Evolutionary conservation across 23 tunicate species (phyloP).

Genomic region (Styela clava): DNA sequence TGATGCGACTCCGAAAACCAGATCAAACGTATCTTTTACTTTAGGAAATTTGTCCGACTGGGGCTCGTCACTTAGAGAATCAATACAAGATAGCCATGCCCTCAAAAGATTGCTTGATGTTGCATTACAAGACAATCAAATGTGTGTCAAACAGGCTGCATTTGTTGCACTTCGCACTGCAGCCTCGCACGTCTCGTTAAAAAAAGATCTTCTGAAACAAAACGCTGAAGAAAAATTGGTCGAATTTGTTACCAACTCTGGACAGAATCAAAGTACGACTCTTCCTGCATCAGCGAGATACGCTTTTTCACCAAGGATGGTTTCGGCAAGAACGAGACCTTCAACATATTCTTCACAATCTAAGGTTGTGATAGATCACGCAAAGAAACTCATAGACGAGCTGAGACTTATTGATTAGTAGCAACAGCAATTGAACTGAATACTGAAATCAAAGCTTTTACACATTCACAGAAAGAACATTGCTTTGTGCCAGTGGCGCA

Average conservation of each 20-base stretch:
- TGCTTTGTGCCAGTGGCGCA: too few species aligned
- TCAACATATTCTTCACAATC: neutral
- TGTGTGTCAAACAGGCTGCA: conserved; percentile 20
- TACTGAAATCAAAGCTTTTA: too few species aligned
- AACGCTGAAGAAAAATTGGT: conserved; percentile 19
- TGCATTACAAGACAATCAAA: conserved; percentile 24
- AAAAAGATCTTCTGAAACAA: conserved; percentile 11
- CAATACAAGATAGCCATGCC: neutral
- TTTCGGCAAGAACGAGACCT: conserved; percentile 20
- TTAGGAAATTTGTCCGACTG: conserved; percentile 23
- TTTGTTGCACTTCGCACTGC: conserved; percentile 13
- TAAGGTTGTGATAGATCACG: conserved; percentile 14
- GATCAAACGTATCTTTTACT: conserved; percentile 17
- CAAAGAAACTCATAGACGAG: conserved; percentile 16
- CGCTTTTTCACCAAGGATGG: conserved; percentile 13
- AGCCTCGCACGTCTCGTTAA: neutral
- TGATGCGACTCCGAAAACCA: conserved; percentile 24
- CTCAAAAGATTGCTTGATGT: neutral
- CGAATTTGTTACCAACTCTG: conserved; percentile 8
- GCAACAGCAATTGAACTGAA: too few species aligned
- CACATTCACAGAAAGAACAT: too few species aligned
- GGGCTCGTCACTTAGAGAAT: conserved; percentile 13
- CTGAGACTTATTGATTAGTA: neutral
- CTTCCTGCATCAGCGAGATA: conserved; percentile 27
- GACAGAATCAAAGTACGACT: neutral